phyloP scores from a whole-genome alignment of 1,140 invertebrate species.

The Cydia pomonella region DNA sequence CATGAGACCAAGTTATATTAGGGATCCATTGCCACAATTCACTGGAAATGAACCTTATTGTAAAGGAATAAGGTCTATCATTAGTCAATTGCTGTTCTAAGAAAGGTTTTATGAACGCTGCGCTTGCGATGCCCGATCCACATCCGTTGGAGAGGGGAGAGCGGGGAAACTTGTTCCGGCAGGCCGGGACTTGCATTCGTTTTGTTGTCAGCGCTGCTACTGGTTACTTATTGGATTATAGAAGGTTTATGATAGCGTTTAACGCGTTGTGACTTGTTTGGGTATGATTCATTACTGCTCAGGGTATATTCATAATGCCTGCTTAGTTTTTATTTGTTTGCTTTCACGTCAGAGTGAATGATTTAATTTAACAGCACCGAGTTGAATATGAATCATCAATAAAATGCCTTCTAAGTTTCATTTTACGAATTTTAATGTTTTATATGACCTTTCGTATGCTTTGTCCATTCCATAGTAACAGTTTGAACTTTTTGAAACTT shows the following conservation, averaged over 20 bases:
- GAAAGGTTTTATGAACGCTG: not conserved
- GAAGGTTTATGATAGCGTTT: constrained; percentile 2
- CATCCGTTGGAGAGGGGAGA: constrained; percentile 2
- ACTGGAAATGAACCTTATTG: not conserved
- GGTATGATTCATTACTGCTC: not conserved
- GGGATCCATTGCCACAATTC: no score
- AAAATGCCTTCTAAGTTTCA: no score
- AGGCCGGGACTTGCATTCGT: not conserved
- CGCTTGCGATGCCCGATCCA: not conserved
- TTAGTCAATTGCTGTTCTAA: not conserved
- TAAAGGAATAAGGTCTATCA: not conserved
- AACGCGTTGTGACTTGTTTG: constrained; percentile 1
- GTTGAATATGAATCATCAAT: no score
- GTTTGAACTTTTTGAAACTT: no score
- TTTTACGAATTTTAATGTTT: no score
- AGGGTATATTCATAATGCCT: constrained; percentile 1
- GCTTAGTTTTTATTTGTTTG: not conserved
- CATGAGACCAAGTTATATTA: no score
- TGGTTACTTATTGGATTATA: not conserved
- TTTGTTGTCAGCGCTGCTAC: not conserved
- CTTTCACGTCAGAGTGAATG: not conserved
- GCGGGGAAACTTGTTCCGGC: not conserved
- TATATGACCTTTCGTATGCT: no score
- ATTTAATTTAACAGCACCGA: no score
- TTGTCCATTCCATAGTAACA: no score